Evolutionary conservation across 2,797 vertebrate genomes (phyloP), one percentile per base, ranked within the genome.

Genomic region (Sebastes elongatus): DNA sequence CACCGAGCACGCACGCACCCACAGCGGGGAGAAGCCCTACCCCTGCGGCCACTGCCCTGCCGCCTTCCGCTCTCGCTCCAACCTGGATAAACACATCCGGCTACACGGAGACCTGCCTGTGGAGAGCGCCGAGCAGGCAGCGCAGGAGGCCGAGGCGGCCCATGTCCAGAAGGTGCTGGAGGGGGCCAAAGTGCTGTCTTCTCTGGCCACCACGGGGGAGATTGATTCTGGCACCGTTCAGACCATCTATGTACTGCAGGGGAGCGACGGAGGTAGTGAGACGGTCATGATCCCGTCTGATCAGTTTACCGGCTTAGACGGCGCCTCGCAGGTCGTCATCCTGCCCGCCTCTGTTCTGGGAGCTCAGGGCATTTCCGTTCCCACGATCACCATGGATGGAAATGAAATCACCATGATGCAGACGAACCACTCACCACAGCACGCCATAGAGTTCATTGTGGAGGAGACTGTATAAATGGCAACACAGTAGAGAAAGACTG

Each of bases 1-100:
- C 72, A 97, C 97, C 0, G 97, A 98, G 77, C 97, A 98, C n/a
- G 97, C 97, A 30, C 97, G 97, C 49, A 97, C 97, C 38, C 97
- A 98, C 94, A 98, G 97, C 0, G 97, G 97, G 0, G 97, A 98
- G 81, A 96, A 97, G 71, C 97, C 97, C 1, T 98, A 97, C 79
- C 89, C 95, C 23, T 99, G 98, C 46, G 88, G 94, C 0, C 96
- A 93, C 63, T 96, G 96, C 86, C 71, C 93, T 1, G 91, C 94
- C 0, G 96, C 97, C 27, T 99, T 98, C 86, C 97, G 97, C 53
- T 97, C 97, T 1, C 97, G 97, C 80, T 95, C 96, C 85, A 96
- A 96, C 90, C 93, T 96, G 62, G 96, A 96, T 70, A 96, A 96
- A 78, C 96, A 96, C 93, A 76, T 93, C 76, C 93, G 94, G 25